These are phyloP conservation scores for Drosophila murphyi DNA, from an alignment of 1,140 invertebrate genomes.

Conservation along the genomic window DNA sequence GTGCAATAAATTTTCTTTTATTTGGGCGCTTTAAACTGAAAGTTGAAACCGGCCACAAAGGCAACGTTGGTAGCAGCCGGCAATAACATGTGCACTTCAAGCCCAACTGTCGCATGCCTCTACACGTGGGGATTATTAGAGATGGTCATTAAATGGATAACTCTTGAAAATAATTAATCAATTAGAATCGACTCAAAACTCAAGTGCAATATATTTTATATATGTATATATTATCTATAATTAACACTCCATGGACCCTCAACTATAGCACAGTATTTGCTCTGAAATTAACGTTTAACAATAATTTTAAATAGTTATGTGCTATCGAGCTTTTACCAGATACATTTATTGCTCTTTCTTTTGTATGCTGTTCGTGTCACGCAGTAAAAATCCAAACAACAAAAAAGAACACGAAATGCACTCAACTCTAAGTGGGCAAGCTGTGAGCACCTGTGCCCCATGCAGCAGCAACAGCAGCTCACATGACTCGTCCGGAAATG, in stretches of 20 bases:
- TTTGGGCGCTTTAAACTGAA: slow-evolving; percentile 52
- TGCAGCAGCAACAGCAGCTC: slow-evolving; percentile 20
- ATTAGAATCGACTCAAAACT: too few relatives aligned
- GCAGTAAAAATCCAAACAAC: neutral
- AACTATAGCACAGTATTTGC: too few relatives aligned
- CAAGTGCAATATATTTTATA: too few relatives aligned
- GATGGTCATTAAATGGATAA: neutral
- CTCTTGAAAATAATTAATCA: neutral
- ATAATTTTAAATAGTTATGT: too few relatives aligned
- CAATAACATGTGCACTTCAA: slow-evolving; percentile 30
- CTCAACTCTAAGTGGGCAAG: neutral
- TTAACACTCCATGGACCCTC: too few relatives aligned
- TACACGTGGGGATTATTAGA: neutral
- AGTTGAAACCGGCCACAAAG: slow-evolving; percentile 9
- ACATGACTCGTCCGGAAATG: slow-evolving; percentile 47
- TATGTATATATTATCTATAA: too few relatives aligned
- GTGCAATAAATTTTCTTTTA: slow-evolving; percentile 73
- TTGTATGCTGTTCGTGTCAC: neutral
- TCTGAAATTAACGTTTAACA: too few relatives aligned
- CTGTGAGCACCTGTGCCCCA: slow-evolving; percentile 21
- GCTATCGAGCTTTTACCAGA: too few relatives aligned
- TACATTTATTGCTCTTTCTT: too few relatives aligned
- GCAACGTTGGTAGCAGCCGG: slow-evolving; percentile 2
- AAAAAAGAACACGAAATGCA: neutral
- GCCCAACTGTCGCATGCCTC: neutral